Evolutionary conservation across 1,140 invertebrate species (phyloP).

Genomic region (Brachystomella parvula): DNA sequence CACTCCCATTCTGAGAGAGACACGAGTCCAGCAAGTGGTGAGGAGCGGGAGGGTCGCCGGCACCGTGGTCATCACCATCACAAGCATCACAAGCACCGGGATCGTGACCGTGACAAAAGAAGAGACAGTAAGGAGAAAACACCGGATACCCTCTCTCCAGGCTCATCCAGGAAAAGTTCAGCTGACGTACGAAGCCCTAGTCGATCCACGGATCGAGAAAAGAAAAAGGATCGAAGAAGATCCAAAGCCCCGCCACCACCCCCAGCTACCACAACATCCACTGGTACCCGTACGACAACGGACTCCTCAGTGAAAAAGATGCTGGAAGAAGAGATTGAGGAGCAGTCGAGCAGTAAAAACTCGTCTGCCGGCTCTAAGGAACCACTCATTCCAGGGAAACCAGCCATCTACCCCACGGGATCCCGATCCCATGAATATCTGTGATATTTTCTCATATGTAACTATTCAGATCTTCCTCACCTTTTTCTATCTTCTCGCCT

Average conservation of each 20-base stretch:
- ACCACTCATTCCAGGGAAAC: conserved; percentile 31
- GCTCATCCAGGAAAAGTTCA: conserved; percentile 31
- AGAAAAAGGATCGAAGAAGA: conserved; percentile 20
- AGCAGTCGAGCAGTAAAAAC: conserved; percentile 39
- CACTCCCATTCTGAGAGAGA: conserved; percentile 29
- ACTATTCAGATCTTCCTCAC: neutral
- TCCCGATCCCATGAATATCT: conserved; percentile 38
- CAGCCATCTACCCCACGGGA: conserved; percentile 37
- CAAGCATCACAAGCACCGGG: conserved; percentile 31
- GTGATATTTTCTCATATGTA: conserved; percentile 33
- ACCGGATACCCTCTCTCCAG: conserved; percentile 31
- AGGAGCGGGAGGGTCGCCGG: conserved; percentile 22
- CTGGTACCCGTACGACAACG: conserved; percentile 23
- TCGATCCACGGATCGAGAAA: conserved; percentile 8
- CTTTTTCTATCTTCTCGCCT: neutral
- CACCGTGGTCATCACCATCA: conserved; percentile 27
- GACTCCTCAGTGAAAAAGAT: conserved; percentile 35
- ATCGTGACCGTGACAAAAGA: conserved; percentile 16
- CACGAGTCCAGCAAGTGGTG: conserved; percentile 33
- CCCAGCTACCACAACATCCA: conserved; percentile 16
- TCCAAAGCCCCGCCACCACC: conserved; percentile 18
- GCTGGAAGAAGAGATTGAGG: conserved; percentile 42
- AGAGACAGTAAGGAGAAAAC: conserved; percentile 30
- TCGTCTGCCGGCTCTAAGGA: conserved; percentile 36
- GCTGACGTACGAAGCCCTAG: conserved; percentile 19